Percentiles rank a stretch among this genome's conserved stretches.
phyloP scores from a whole-genome alignment of 2,888 invertebrate species.

The Prenolepis imparis region DNA sequence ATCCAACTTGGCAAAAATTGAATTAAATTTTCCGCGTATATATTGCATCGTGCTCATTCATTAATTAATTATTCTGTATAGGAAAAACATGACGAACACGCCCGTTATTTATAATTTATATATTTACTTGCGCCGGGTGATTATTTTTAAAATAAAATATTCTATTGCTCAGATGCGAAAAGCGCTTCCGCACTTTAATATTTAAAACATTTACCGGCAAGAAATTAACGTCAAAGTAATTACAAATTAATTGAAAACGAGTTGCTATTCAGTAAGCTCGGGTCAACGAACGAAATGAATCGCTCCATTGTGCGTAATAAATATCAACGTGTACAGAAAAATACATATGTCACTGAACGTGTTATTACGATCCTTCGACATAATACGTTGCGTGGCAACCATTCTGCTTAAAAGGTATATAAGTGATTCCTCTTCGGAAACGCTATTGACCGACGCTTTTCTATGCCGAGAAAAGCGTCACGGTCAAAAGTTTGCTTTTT shows the following conservation, averaged over 20 bases:
- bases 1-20: conserved; percentile 4
- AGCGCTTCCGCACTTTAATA: neutral
- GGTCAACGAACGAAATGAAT: neutral
- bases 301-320: neutral
- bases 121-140: conserved; percentile 9
- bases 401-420: conserved; percentile 20
- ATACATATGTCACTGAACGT: neutral
- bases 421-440: conserved; percentile 7
- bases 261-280: neutral
- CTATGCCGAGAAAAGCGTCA: conserved; percentile 8
- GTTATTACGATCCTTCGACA: neutral
- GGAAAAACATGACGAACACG: neutral
- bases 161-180: neutral
- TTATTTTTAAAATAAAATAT: conserved; percentile 32
- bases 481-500: conserved; percentile 58
- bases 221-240: conserved; percentile 10
- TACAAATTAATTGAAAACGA: neutral
- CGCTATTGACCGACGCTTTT: conserved; percentile 7
- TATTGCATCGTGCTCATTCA: conserved; percentile 1
- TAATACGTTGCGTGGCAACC: neutral
- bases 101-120: conserved; percentile 26
- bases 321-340: neutral
- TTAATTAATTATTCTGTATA: conserved; percentile 17
- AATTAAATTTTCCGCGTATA: conserved; percentile 11
- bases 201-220: conserved; percentile 16